A percentile compares a stretch with the other conserved stretches of the same genome.
phyloP scores from a whole-genome alignment of 2,888 invertebrate species.

The Caenorhabditis zanzibari region DNA sequence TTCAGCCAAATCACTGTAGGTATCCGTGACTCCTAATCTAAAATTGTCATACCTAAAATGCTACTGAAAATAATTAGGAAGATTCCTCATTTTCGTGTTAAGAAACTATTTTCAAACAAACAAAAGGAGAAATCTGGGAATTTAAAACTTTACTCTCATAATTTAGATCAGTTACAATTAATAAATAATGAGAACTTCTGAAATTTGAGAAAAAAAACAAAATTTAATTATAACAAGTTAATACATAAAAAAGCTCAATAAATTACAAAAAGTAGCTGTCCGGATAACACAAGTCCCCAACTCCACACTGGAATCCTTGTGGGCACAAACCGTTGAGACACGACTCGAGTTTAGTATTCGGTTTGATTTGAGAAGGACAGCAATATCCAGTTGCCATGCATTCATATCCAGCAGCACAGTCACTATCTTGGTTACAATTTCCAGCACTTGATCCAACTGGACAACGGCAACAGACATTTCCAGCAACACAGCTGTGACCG shows the following conservation, averaged over 20 bases:
- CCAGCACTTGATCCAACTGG: conserved; percentile 69
- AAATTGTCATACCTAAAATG: no score
- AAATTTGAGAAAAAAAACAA: conserved; percentile 4
- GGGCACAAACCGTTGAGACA: conserved; percentile 64
- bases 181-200: conserved; percentile 30
- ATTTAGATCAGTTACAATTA: conserved; percentile 11
- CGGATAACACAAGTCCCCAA: conserved; percentile 70
- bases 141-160: neutral
- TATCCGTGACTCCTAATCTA: no score
- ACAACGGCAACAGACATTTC: conserved; percentile 73
- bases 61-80: conserved; percentile 2
- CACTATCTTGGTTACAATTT: conserved; percentile 46
- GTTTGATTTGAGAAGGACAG: conserved; percentile 50
- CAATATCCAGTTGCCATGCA: conserved; percentile 62
- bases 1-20: no score
- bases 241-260: conserved; percentile 15
- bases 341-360: conserved; percentile 23
- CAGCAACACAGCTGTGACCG: conserved; percentile 66
- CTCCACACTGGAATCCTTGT: conserved; percentile 61
- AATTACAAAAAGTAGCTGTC: conserved; percentile 43
- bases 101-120: no score
- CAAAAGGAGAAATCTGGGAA: no score
- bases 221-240: conserved; percentile 10
- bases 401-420: conserved; percentile 65
- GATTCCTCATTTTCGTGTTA: neutral